phyloP scores from a whole-genome alignment of 2,888 invertebrate species.

The Flexamia atlantica region DNA sequence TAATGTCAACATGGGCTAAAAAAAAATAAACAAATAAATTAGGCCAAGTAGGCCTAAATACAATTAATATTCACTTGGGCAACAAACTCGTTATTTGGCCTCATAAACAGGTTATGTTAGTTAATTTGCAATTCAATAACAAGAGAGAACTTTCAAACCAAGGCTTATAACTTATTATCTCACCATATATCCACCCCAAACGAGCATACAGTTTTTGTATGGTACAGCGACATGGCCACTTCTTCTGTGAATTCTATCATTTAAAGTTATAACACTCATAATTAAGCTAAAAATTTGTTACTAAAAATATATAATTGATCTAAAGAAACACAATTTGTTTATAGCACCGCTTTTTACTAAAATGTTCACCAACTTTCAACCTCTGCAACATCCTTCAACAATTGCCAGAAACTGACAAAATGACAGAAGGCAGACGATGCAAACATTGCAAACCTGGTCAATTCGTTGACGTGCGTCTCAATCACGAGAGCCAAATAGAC shows the following conservation, averaged over 20 bases:
- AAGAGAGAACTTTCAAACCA: too few relatives aligned
- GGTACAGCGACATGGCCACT: slow-evolving; percentile 70
- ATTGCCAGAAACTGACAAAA: neutral
- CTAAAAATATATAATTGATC: neutral
- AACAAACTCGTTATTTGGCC: too few relatives aligned
- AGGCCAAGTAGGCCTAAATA: too few relatives aligned
- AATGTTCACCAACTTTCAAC: neutral
- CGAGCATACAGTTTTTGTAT: slow-evolving; percentile 69
- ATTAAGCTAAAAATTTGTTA: neutral
- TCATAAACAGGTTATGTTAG: too few relatives aligned
- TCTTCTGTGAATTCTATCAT: slow-evolving; percentile 59
- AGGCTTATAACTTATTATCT: too few relatives aligned
- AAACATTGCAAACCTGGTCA: neutral
- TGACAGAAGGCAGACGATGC: slow-evolving; percentile 21
- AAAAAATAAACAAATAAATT: too few relatives aligned
- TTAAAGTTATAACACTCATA: slow-evolving; percentile 60
- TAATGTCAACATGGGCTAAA: too few relatives aligned
- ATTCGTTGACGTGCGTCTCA: neutral
- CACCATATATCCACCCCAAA: slow-evolving; percentile 71
- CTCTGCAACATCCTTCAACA: neutral
- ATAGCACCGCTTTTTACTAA: neutral
- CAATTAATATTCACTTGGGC: too few relatives aligned
- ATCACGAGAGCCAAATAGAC: neutral
- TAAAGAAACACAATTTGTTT: neutral
- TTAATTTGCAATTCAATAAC: too few relatives aligned